These are phyloP conservation scores for Euborellia annulipes DNA, from an alignment of 1,140 invertebrate species.

Conservation along the genomic window DNA sequence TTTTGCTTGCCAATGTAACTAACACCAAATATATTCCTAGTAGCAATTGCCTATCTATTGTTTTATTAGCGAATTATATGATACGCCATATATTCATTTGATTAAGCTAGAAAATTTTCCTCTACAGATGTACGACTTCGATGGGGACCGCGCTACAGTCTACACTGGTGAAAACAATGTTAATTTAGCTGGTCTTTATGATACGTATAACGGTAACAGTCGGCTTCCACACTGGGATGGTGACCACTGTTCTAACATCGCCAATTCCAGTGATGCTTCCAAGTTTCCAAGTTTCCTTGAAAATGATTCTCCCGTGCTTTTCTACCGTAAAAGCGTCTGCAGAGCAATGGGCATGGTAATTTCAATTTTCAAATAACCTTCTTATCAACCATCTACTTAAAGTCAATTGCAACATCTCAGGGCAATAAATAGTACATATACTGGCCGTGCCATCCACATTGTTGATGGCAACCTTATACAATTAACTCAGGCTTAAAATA, in stretches of 20 bases:
- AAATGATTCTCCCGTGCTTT: slow-evolving; percentile 48
- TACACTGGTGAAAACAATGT: slow-evolving; percentile 54
- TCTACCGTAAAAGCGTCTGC: slow-evolving; percentile 71
- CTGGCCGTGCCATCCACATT: too few relatives aligned
- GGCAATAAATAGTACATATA: too few relatives aligned
- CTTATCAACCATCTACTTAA: too few relatives aligned
- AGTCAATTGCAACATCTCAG: too few relatives aligned
- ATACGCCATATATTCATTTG: too few relatives aligned
- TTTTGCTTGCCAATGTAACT: too few relatives aligned
- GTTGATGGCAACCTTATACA: too few relatives aligned
- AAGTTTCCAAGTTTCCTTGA: slow-evolving; percentile 57
- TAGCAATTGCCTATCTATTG: too few relatives aligned
- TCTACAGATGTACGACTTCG: slow-evolving; percentile 70
- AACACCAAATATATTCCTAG: too few relatives aligned
- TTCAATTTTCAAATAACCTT: slow-evolving; percentile 11
- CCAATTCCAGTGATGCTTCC: slow-evolving; percentile 63
- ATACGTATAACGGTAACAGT: slow-evolving; percentile 53
- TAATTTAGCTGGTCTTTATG: slow-evolving; percentile 46
- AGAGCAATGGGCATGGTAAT: slow-evolving; percentile 53
- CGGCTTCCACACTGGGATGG: slow-evolving; percentile 60
- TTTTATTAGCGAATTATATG: too few relatives aligned
- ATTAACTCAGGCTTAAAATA: too few relatives aligned
- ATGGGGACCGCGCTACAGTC: slow-evolving; percentile 60
- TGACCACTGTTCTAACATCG: slow-evolving; percentile 53
- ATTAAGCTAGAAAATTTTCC: slow-evolving; percentile 6